Evolutionary conservation across 2,888 invertebrate genomes (phyloP).

Genomic region (Drosophila ustulata): DNA sequence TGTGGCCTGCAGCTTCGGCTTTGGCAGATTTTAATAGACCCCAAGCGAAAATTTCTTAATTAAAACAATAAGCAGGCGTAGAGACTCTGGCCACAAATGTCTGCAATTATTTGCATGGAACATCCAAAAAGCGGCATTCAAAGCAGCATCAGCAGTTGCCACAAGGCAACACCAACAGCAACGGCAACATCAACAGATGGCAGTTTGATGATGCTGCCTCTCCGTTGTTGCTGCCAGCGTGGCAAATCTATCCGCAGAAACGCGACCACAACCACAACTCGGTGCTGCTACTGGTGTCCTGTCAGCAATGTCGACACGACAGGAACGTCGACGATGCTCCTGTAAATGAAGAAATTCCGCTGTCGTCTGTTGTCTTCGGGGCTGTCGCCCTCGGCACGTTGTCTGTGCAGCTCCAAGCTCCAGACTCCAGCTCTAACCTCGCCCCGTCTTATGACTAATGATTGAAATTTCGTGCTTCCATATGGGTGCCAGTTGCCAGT

Average conservation of each 20-base stretch:
- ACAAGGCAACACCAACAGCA: slow-evolving; percentile 38
- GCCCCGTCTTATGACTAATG: slow-evolving; percentile 70
- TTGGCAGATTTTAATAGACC: slow-evolving; percentile 67
- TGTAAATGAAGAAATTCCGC: slow-evolving; percentile 78
- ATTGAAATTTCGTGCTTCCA: slow-evolving; percentile 70
- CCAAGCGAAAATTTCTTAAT: slow-evolving; percentile 73
- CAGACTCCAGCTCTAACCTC: background rate
- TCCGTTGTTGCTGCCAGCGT: slow-evolving; percentile 27
- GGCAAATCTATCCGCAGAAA: slow-evolving; percentile 67
- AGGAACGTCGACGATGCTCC: slow-evolving; percentile 52
- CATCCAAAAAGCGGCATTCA: slow-evolving; percentile 19
- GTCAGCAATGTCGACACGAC: slow-evolving; percentile 71
- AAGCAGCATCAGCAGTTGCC: slow-evolving; percentile 21
- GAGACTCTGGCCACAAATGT: slow-evolving; percentile 65
- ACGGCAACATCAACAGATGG: slow-evolving; percentile 25
- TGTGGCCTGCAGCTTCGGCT: slow-evolving; percentile 19
- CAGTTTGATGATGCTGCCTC: slow-evolving; percentile 5
- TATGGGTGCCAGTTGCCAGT: slow-evolving; percentile 55
- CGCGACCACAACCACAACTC: slow-evolving; percentile 78
- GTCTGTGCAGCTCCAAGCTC: slow-evolving; percentile 7
- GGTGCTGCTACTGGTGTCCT: slow-evolving; percentile 42
- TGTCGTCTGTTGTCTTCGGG: slow-evolving; percentile 64
- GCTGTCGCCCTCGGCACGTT: slow-evolving; percentile 46
- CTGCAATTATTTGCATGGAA: slow-evolving; percentile 76
- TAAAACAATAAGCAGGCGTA: slow-evolving; percentile 74